Base-by-base conservation (phyloP, 1,140 invertebrate species). In the Musca vetustissima region DNA sequence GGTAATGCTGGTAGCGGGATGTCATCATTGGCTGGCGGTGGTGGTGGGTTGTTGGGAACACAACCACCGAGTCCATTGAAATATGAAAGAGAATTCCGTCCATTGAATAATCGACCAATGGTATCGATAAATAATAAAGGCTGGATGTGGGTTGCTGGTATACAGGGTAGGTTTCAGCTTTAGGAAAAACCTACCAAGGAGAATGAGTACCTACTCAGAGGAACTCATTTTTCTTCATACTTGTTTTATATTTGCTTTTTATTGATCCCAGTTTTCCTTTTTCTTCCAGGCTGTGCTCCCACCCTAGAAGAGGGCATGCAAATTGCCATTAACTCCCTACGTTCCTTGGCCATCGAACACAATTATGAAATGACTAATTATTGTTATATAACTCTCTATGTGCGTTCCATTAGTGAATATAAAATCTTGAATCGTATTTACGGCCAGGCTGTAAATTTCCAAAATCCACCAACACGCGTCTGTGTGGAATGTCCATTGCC, bases 381-480 rank as follows among this genome's bases (percentile, higher is more conserved):
- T 53, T 92, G 93, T 73, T 89, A 90, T 11, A 87, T 97, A 36
- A 92, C 89, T 64, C 85, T 97, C 72, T 96, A 93, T 77, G 88
- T 98, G 66, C 86, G 88, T 68, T 89, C 92, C 75, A 95, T 98
- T 90, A 85, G 84, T 4, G 86, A 92, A 67, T 97, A 94, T 84
- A 81, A 87, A 7, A 83, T 84, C 7, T 84, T 97, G 55, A 98
- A 97, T 82, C 85, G 88, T 69, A 87, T 90, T 28, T 97, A 97
- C 77, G 85, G 88, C 47, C 87, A 88, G 67, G 87, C 88, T 66
- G 90, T 96, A 73, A 86, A 85, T 70, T 91, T 92, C 77, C 82
- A 89, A 50, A 95, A 96, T 85, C 95, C 95, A 17, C 94, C 95
- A 0, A 92, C 92, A 1, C 87, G 95, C 68, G 91, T 95, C 21